These are phyloP conservation scores for Acromyrmex echinatior DNA, from an alignment of 1,140 invertebrate genomes.

Conservation along the genomic window DNA sequence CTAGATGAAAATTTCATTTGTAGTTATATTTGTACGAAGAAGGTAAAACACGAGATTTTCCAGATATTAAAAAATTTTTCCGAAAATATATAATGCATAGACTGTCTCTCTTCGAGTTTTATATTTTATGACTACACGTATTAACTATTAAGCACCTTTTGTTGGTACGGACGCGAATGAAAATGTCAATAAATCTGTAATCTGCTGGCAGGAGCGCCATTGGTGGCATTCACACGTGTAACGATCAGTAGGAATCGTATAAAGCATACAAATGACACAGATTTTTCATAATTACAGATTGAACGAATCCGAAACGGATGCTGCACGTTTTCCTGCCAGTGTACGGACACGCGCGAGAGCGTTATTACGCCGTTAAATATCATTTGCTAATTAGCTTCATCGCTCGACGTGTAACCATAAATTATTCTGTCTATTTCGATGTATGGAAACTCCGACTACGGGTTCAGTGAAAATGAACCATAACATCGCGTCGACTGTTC, in stretches of 20 bases:
- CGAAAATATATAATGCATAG: not conserved
- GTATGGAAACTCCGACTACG: constrained; percentile 35
- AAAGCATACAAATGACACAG: constrained; percentile 74
- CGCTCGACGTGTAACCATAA: constrained; percentile 63
- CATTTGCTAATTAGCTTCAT: constrained; percentile 79
- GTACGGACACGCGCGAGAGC: constrained; percentile 69
- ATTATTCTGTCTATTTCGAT: constrained; percentile 63
- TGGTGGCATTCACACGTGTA: constrained; percentile 68
- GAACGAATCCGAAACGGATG: constrained; percentile 69
- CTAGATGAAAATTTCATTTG: not conserved
- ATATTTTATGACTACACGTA: not conserved
- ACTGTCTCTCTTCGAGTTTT: not conserved
- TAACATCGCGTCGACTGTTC: constrained; percentile 56
- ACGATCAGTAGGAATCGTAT: constrained; percentile 68
- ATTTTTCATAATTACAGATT: constrained; percentile 81
- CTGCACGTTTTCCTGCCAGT: constrained; percentile 48
- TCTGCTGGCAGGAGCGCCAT: constrained; percentile 48
- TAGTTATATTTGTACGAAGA: not conserved
- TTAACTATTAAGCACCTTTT: constrained; percentile 6
- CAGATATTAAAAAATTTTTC: not conserved
- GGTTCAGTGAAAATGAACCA: constrained; percentile 48
- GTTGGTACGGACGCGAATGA: not conserved
- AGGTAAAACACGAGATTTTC: not conserved
- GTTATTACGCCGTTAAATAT: constrained; percentile 78
- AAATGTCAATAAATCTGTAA: constrained; percentile 65